Evolutionary conservation across 2,888 invertebrate species (phyloP).

Genomic region (Heliconius charithonia): DNA sequence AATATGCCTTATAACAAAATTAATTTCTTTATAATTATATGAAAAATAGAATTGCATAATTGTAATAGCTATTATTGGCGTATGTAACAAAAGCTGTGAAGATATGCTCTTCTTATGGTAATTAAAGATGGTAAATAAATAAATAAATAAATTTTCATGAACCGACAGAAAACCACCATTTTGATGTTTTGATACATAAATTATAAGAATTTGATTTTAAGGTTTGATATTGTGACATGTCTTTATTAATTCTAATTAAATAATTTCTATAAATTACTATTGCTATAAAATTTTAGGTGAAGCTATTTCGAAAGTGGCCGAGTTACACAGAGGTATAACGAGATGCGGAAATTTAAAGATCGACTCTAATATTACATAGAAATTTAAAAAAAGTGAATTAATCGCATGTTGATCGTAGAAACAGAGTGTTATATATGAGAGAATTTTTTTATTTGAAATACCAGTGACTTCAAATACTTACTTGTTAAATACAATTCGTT

Average conservation of each 20-base stretch:
- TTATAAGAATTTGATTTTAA: constrained; percentile 63
- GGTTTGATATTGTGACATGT: constrained; percentile 74
- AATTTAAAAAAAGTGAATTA: constrained; percentile 40
- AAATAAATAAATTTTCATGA: constrained; percentile 53
- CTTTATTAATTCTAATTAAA: constrained; percentile 56
- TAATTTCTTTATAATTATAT: constrained; percentile 5
- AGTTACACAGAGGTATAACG: constrained; percentile 45
- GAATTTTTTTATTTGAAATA: constrained; percentile 43
- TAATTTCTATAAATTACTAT: constrained; percentile 63
- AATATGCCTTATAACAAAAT: constrained; percentile 14
- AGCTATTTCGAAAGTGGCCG: constrained; percentile 53
- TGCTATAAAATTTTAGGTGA: constrained; percentile 62
- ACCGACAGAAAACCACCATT: constrained; percentile 52
- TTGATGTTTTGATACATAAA: constrained; percentile 63
- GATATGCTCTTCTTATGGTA: background rate
- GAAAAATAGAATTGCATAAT: background rate
- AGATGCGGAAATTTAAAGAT: constrained; percentile 40
- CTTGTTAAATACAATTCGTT: background rate
- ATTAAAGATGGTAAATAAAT: constrained; percentile 8
- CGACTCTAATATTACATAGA: constrained; percentile 39
- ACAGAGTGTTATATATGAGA: constrained; percentile 43
- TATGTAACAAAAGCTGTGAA: background rate
- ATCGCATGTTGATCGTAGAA: constrained; percentile 46
- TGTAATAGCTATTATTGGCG: background rate
- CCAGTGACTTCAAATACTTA: constrained; percentile 44